phyloP scores from a whole-genome alignment of 35 echinoderm and acorn worm genomes.

The Apostichopus japonicus region DNA sequence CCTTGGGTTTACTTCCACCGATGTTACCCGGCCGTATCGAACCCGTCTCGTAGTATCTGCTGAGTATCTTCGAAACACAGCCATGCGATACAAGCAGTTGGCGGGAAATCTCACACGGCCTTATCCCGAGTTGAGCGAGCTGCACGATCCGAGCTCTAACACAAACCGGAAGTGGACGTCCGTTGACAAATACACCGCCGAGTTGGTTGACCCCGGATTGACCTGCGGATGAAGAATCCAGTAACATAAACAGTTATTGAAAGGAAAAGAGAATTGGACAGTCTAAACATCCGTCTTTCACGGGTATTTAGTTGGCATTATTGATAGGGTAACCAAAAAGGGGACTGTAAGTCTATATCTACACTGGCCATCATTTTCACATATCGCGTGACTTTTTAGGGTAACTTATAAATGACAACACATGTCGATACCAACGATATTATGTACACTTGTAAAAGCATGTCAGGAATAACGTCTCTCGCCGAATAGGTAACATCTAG shows the following conservation, averaged over 20 bases:
- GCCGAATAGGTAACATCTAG: too few relatives aligned
- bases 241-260: not conserved
- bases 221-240: slow-evolving; percentile 55
- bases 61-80: slow-evolving; percentile 95
- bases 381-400: not conserved
- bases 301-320: not conserved
- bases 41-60: slow-evolving; percentile 96
- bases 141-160: slow-evolving; percentile 94
- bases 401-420: not conserved
- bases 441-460: too few relatives aligned
- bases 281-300: slow-evolving; percentile 35
- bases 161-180: slow-evolving; percentile 87
- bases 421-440: not conserved
- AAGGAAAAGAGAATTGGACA: not conserved
- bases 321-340: not conserved
- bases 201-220: slow-evolving; percentile 96
- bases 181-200: slow-evolving; percentile 96
- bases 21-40: slow-evolving; percentile 98
- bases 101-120: slow-evolving; percentile 93
- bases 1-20: slow-evolving; percentile 98
- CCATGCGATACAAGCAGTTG: slow-evolving; percentile 94
- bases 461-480: too few relatives aligned
- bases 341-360: not conserved
- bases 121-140: slow-evolving; percentile 84
- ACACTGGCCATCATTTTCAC: not conserved